Base-by-base conservation (phyloP, 92 coral and sea anemone genomes). In the Palythoa grandiflora region DNA sequence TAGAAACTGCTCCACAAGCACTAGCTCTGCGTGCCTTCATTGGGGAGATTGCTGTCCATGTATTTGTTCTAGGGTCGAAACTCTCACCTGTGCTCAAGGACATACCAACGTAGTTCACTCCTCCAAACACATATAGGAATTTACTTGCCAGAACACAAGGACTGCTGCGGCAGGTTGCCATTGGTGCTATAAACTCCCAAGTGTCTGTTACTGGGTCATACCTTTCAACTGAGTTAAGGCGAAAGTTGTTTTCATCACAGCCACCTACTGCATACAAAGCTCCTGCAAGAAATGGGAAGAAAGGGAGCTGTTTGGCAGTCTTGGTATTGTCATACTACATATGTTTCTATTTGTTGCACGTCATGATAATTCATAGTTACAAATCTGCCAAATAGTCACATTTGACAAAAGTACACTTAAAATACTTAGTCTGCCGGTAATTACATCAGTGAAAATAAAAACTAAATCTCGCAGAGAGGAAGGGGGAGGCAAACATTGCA, bases 161-260 rank as follows among this genome's bases (percentile, higher is more conserved):
- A 73, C 99, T 97, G 91, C 99, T 97, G n/a, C 99, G 98, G 66
- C 98, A 95, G 6, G 99, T 95, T 48, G 94, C 89, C 99, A 97
- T 97, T 77, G 99, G 99, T 51, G 97, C 93, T 20, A 92, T 93
- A 87, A 93, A 93, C 37, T 92, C 86, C 99, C 99, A 97, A 35
- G 94, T 93, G 87, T 97, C 98, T 55, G 99, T 95, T 28, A 90
- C 83, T 1, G 99, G 99, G 89, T 87, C 85, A 81, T 97, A 97
- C 17, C 91, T 88, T 80, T 97, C 99, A 59, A 97, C 99, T 48
- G 97, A 91, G 93, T 95, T 97, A 8, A 95, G 90, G 9, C 99
- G 97, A 68, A 95, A 94, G 85, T 97, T 97, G 60, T 89, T 95
- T 83, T 97, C 98, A 90, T 97, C 99, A 84, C 99, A 97, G 73